Evolutionary conservation across 2,888 invertebrate species (phyloP).

Genomic region (Idaea straminata): DNA sequence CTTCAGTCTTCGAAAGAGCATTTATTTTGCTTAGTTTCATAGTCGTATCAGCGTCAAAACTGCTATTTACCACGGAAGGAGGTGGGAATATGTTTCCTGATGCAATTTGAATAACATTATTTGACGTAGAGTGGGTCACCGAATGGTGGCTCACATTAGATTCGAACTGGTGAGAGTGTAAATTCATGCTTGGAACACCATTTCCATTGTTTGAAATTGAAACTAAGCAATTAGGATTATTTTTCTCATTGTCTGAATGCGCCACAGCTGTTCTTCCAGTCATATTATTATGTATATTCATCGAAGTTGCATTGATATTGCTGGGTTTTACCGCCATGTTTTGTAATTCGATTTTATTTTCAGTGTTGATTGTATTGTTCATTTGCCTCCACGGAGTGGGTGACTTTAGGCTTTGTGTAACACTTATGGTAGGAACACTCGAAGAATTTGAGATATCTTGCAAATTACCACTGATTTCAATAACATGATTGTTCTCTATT

Average conservation of each 20-base stretch:
- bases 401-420: conserved; percentile 69
- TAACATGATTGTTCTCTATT: conserved; percentile 70
- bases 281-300: conserved; percentile 57
- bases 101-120: conserved; percentile 73
- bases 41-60: conserved; percentile 72
- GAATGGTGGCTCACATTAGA: conserved; percentile 67
- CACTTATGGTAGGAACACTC: conserved; percentile 69
- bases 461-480: conserved; percentile 72
- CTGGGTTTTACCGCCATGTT: conserved; percentile 58
- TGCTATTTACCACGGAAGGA: conserved; percentile 61
- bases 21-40: conserved; percentile 72
- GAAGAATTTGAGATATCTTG: conserved; percentile 60
- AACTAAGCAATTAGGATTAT: conserved; percentile 63
- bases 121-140: conserved; percentile 58
- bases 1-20: conserved; percentile 71
- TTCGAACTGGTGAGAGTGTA: conserved; percentile 70
- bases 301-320: conserved; percentile 48
- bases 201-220: conserved; percentile 54
- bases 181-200: conserved; percentile 49
- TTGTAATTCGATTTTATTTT: conserved; percentile 64
- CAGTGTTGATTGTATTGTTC: conserved; percentile 41
- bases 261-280: conserved; percentile 48
- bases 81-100: conserved; percentile 73
- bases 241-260: conserved; percentile 62
- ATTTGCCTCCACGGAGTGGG: conserved; percentile 74